Evolutionary conservation across 2,888 invertebrate species (phyloP).

Genomic region (Ceraclea dissimilis): DNA sequence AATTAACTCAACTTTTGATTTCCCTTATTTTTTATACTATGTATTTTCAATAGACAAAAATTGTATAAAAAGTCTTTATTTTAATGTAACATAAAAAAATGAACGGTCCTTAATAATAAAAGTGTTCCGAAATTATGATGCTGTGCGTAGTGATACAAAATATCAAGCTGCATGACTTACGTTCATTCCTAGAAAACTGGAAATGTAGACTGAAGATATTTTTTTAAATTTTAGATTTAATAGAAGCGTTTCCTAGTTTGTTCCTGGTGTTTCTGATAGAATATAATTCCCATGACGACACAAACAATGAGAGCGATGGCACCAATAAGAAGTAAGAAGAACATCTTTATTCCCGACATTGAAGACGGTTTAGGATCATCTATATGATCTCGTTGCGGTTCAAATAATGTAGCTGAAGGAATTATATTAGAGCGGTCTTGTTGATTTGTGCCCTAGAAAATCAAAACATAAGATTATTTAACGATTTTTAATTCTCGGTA

Average conservation of each 20-base stretch:
- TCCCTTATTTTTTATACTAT: too few species aligned
- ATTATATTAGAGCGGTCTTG: slow-evolving; percentile 76
- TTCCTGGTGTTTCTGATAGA: slow-evolving; percentile 88
- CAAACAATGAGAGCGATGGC: slow-evolving; percentile 76
- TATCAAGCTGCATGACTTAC: too few species aligned
- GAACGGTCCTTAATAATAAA: too few species aligned
- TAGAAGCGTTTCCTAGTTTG: slow-evolving; percentile 79
- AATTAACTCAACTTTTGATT: too few species aligned
- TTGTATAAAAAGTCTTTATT: too few species aligned
- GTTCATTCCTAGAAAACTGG: too few species aligned
- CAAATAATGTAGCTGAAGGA: slow-evolving; percentile 84
- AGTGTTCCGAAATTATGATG: too few species aligned
- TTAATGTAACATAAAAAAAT: too few species aligned
- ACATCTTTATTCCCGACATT: slow-evolving; percentile 85
- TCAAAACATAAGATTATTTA: too few species aligned
- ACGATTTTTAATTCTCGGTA: not conserved
- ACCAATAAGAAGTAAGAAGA: slow-evolving; percentile 77
- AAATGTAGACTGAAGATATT: not conserved
- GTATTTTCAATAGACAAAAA: too few species aligned
- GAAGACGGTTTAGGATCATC: slow-evolving; percentile 81
- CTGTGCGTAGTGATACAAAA: too few species aligned
- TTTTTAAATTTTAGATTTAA: slow-evolving; percentile 28
- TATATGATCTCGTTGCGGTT: slow-evolving; percentile 83
- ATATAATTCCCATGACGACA: slow-evolving; percentile 82
- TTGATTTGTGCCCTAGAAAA: slow-evolving; percentile 48